A percentile compares a stretch with the other conserved stretches of the same genome.
phyloP scores from a whole-genome alignment of 2,797 vertebrate genomes.

The Capromys pilorides region DNA sequence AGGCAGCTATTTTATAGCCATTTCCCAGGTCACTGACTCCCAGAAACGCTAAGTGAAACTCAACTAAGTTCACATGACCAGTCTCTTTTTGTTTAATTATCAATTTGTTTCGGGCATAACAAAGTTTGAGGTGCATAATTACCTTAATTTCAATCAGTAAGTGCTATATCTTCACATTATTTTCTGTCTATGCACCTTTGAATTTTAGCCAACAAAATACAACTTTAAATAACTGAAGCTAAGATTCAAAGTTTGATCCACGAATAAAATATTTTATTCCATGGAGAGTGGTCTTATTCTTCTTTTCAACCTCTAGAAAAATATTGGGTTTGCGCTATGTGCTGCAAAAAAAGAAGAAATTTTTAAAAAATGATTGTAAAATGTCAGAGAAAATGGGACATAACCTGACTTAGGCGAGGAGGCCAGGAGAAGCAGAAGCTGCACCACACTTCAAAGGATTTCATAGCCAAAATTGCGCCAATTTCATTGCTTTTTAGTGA shows the following conservation, averaged over 20 bases:
- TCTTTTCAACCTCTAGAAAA: constrained; percentile 50
- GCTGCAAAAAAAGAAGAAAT: constrained; percentile 33
- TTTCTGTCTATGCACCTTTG: not conserved
- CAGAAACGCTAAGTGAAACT: not conserved
- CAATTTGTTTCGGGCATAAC: not conserved
- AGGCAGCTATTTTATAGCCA: not conserved
- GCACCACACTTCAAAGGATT: constrained; percentile 1
- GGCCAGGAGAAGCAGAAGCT: not conserved
- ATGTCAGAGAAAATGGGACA: constrained; percentile 3
- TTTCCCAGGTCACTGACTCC: constrained; percentile 7
- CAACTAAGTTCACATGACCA: not conserved
- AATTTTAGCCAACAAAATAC: constrained; percentile 10
- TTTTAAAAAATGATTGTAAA: constrained; percentile 41
- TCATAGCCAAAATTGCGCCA: not conserved
- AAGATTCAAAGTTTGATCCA: not conserved
- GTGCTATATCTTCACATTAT: not conserved
- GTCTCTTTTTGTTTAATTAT: constrained; percentile 25
- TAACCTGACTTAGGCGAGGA: constrained; percentile 42
- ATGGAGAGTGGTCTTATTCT: not conserved
- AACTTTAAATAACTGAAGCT: constrained; percentile 17
- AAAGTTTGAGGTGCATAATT: not conserved
- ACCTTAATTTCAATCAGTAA: not conserved
- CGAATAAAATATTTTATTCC: constrained; percentile 9
- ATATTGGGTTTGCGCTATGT: not conserved
- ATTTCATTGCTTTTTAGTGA: constrained; percentile 51